Percentiles rank a stretch among this genome's conserved stretches.
Conservation (phyloP, 1,140 invertebrate species). For the Ectropis grisescens region DNA sequence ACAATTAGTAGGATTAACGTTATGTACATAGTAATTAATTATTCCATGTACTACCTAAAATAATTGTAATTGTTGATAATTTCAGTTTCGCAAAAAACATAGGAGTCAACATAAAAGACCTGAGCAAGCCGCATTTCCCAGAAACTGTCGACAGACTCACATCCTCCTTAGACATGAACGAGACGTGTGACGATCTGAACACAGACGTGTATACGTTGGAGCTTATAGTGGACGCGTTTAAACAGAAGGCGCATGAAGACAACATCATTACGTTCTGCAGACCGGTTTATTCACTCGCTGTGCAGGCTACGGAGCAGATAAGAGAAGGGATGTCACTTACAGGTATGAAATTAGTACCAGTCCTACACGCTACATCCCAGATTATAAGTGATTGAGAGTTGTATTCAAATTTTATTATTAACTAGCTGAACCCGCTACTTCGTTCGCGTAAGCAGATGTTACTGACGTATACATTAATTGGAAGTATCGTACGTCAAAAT, state of each 20-base stretch:
- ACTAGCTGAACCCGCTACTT: no score
- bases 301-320: slow-evolving; percentile 47
- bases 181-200: slow-evolving; percentile 33
- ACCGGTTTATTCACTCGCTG: slow-evolving; percentile 56
- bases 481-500: no score
- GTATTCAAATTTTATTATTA: no score
- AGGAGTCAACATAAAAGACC: slow-evolving; percentile 49
- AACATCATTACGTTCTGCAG: slow-evolving; percentile 57
- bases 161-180: slow-evolving; percentile 18
- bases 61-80: slow-evolving; percentile 1
- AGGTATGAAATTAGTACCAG: slow-evolving; percentile 41
- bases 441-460: no score
- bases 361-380: no score
- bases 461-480: no score
- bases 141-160: slow-evolving; percentile 40
- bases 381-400: no score
- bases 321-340: slow-evolving; percentile 46
- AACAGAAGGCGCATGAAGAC: slow-evolving; percentile 54
- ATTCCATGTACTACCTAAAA: no score
- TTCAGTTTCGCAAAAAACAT: slow-evolving; percentile 60
- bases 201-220: slow-evolving; percentile 47
- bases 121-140: slow-evolving; percentile 57
- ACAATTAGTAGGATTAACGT: no score
- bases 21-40: no score
- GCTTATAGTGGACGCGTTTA: slow-evolving; percentile 58